Evolutionary conservation across 92 coral and sea anemone genomes (phyloP).

Genomic region (Nematostella vectensis): DNA sequence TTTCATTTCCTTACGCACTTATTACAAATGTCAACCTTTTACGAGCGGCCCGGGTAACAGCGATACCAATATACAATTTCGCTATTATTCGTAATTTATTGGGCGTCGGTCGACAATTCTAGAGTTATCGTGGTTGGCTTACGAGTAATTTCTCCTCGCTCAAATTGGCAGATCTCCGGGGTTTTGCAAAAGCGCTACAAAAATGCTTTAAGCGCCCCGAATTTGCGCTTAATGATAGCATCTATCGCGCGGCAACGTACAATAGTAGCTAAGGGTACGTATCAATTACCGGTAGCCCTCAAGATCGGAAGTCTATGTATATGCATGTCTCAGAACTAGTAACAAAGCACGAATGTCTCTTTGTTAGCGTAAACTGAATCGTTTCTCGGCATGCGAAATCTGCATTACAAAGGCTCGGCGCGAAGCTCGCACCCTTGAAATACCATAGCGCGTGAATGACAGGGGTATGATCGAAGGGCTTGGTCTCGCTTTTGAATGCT

Average conservation of each 20-base stretch:
- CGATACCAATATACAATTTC: too few species aligned
- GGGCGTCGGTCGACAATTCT: too few species aligned
- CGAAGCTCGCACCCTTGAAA: too few species aligned
- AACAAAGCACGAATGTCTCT: slow-evolving; percentile 19
- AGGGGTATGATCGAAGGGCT: too few species aligned
- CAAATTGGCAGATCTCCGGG: slow-evolving; percentile 4
- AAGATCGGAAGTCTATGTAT: slow-evolving; percentile 22
- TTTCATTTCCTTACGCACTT: too few species aligned
- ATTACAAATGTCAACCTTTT: too few species aligned
- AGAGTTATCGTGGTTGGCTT: too few species aligned
- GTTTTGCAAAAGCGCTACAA: background rate
- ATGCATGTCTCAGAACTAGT: slow-evolving; percentile 8
- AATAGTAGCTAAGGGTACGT: slow-evolving; percentile 10
- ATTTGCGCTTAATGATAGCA: slow-evolving; percentile 5
- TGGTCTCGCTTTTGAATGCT: background rate
- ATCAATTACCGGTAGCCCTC: slow-evolving; percentile 35
- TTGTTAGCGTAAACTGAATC: too few species aligned
- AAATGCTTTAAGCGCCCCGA: background rate
- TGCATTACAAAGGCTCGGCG: background rate
- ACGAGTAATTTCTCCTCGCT: too few species aligned
- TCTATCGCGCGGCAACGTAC: slow-evolving; percentile 11
- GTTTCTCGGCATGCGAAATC: slow-evolving; percentile 22
- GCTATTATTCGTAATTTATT: too few species aligned
- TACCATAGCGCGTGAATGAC: too few species aligned
- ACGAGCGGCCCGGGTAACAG: too few species aligned